phyloP scores from a whole-genome alignment of 1,140 invertebrate genomes.

The Sitobion miscanthi region DNA sequence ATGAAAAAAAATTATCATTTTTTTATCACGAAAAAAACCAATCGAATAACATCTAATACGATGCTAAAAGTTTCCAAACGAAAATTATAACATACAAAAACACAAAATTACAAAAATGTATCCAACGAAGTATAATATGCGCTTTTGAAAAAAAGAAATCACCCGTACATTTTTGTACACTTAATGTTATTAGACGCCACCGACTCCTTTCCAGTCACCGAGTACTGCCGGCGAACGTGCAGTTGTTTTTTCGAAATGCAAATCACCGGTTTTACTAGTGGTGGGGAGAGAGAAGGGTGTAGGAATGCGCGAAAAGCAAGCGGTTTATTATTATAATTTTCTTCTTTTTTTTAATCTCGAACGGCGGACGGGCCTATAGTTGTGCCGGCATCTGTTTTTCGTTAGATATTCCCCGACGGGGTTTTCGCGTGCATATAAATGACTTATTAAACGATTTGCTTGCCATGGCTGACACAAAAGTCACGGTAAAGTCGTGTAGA shows the following conservation, averaged over 20 bases:
- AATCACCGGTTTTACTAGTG: neutral
- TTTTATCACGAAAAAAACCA: no score
- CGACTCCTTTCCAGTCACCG: neutral
- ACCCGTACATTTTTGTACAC: neutral
- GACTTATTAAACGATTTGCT: conserved; percentile 51
- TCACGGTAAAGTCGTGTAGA: neutral
- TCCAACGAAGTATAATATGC: neutral
- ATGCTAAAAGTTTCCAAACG: neutral
- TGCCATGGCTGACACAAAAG: neutral
- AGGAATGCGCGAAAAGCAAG: neutral
- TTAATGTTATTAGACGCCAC: neutral
- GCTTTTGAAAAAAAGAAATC: neutral
- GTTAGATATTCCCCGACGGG: conserved; percentile 40
- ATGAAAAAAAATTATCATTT: no score
- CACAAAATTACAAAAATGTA: neutral
- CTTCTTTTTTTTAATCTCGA: conserved; percentile 33
- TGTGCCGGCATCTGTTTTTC: conserved; percentile 36
- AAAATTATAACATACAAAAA: neutral
- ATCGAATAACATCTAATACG: neutral
- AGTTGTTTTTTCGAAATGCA: conserved; percentile 46
- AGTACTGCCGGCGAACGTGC: neutral
- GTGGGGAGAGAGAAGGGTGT: neutral
- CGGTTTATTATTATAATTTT: conserved; percentile 12
- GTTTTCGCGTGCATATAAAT: conserved; percentile 47
- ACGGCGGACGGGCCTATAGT: conserved; percentile 22